Conservation (phyloP, 2,888 invertebrate species). For the Tetheella fluctuosa region DNA sequence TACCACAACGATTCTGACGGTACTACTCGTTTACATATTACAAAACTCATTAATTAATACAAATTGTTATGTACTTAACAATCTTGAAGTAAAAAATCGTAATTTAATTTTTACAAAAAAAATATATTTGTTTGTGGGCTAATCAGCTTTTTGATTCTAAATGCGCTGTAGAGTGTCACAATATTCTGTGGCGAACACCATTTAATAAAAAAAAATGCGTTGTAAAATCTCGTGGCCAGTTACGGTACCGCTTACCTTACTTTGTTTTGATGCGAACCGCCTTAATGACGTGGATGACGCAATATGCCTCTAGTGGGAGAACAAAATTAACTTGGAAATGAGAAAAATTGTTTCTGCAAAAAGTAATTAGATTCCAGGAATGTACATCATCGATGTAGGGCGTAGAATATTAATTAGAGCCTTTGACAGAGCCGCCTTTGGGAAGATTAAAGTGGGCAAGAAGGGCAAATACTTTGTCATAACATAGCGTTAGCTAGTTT, state of each 20-base stretch:
- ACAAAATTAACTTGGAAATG: background rate
- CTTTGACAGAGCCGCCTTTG: background rate
- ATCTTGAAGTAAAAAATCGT: too few species aligned
- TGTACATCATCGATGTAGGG: background rate
- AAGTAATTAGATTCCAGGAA: constrained; percentile 4
- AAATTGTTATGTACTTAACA: too few species aligned
- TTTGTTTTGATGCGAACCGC: background rate
- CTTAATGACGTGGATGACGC: background rate
- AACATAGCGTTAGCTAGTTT: too few species aligned
- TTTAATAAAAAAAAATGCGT: background rate
- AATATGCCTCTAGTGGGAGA: background rate
- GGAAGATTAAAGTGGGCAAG: background rate
- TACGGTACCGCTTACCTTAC: background rate
- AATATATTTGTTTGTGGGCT: background rate
- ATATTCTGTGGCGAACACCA: too few species aligned
- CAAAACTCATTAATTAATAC: too few species aligned
- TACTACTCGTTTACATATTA: too few species aligned
- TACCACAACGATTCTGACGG: too few species aligned
- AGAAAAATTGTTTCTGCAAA: constrained; percentile 2
- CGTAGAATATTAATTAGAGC: constrained; percentile 6
- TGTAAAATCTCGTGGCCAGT: background rate
- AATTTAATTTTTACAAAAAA: too few species aligned
- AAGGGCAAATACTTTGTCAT: background rate
- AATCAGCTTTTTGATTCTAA: background rate
- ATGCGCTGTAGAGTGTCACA: too few species aligned